These are phyloP conservation scores for Ianthella basta DNA, from an alignment of 37 sponge, comb jelly and placozoan species.

Conservation along the genomic window DNA sequence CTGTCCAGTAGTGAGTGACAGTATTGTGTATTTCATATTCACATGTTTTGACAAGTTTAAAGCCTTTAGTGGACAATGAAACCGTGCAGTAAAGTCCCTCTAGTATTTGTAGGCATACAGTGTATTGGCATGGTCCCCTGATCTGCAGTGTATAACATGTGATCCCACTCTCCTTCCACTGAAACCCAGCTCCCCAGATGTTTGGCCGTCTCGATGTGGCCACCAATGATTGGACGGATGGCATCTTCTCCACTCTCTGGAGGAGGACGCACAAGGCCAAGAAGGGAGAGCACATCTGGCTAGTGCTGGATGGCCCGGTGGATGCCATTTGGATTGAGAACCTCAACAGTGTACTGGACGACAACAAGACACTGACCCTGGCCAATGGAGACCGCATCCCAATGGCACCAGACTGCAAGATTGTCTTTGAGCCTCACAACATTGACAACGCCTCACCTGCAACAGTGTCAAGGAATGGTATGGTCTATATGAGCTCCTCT, in stretches of 20 bases:
- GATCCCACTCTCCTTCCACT: not conserved
- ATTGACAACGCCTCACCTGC: constrained; percentile 99
- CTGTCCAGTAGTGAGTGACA: too few species aligned
- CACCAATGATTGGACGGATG: constrained; percentile 99
- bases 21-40: too few species aligned
- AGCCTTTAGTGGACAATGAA: too few species aligned
- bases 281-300: constrained; percentile 97
- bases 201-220: constrained; percentile 97
- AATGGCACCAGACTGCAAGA: constrained; percentile 95
- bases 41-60: too few species aligned
- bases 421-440: constrained; percentile 98
- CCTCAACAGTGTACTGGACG: constrained; percentile 97
- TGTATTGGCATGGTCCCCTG: too few species aligned
- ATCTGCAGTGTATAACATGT: too few species aligned
- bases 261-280: constrained; percentile 92
- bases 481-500: constrained; percentile 98
- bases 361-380: constrained; percentile 97
- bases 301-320: constrained; percentile 97
- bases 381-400: constrained; percentile 98
- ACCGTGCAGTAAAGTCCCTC: too few species aligned
- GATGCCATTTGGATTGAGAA: constrained; percentile 99
- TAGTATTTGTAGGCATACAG: too few species aligned
- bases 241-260: constrained; percentile 97
- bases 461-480: constrained; percentile 95
- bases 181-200: constrained; percentile 88